A percentile compares a stretch with the other conserved stretches of the same genome.
These are phyloP conservation scores for Eupithecia subfuscata DNA, from an alignment of 2,888 invertebrate genomes.

Conservation along the genomic window DNA sequence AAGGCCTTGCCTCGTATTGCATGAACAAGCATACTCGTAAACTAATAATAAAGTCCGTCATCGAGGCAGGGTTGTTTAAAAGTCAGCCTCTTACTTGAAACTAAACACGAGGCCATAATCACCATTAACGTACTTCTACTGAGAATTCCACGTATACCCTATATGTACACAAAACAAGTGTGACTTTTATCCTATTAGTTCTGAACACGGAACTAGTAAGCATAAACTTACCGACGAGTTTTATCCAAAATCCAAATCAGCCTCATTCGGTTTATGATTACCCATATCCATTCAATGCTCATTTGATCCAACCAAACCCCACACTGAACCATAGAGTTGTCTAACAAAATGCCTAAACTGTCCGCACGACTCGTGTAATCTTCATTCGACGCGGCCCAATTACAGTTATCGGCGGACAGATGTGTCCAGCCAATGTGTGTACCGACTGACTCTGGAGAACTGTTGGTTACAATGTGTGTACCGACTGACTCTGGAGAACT, in stretches of 20 bases:
- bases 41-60: neutral
- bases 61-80: too few species aligned
- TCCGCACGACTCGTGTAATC: slow-evolving; percentile 37
- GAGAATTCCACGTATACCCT: neutral
- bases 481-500: slow-evolving; percentile 26
- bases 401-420: slow-evolving; percentile 44
- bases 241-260: neutral
- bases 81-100: too few species aligned
- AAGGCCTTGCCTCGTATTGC: too few species aligned
- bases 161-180: too few species aligned
- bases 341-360: slow-evolving; percentile 29
- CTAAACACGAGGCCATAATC: too few species aligned
- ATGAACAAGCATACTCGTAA: too few species aligned
- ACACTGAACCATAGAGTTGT: slow-evolving; percentile 35
- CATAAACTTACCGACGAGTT: too few species aligned
- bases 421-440: slow-evolving; percentile 27
- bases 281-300: neutral
- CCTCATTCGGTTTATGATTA: neutral
- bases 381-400: slow-evolving; percentile 43
- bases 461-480: too few species aligned
- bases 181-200: too few species aligned
- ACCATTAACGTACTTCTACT: neutral
- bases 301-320: neutral
- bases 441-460: neutral
- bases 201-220: too few species aligned